Base-by-base conservation (phyloP, 2,797 vertebrate species). In the Petrocephalus sullivani region DNA sequence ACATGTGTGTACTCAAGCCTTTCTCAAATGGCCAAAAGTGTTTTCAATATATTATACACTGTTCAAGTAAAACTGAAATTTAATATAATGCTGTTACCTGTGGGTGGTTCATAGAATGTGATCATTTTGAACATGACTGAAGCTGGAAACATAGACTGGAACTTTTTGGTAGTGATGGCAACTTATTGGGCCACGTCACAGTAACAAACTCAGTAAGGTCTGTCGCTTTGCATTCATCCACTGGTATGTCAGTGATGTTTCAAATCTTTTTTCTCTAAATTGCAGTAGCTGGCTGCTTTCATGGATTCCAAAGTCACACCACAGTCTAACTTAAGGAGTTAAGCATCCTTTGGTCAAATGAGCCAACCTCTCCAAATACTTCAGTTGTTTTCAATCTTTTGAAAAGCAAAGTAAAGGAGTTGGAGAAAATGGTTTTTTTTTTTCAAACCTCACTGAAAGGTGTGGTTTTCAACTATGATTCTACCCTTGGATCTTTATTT, bases 371-470 rank as follows among this genome's bases (percentile, higher is more conserved):
- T 88, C 58, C 41, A 64, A 88, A 51, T 61, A 81, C 54, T 58
- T 82, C 21, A n/a, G 56, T 51, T 88, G 87, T 60, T 60, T 53
- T 85, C 82, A 37, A 53, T 46, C n/a, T 82, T 88, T 14, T 51
- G 41, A 88, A 60, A 88, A 49, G 84, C 23, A 58, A 58, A 28
- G 7, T 10, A 9, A 37, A 23, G 2, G 58, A 64, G 49, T 75
- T 41, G 53, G 75, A 57, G 84, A 19, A 41, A 85, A 33, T 41
- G 28, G 49, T n/a, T 37, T 37, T 57, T 12, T 85, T 28, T 57
- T 61, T 21, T 84, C 58, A 84, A 84, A 88, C 78, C 87, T 54
- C 81, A 67, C 46, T 19, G 21, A 85, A 60, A 83, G 23, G n/a
- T 61, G 0, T 54, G 9, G 46, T 6, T 49, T 53, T 53, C 78